A percentile compares a stretch with the other conserved stretches of the same genome.
Conservation (phyloP, 2,797 vertebrate species). For the Pangasius mekongensis region DNA sequence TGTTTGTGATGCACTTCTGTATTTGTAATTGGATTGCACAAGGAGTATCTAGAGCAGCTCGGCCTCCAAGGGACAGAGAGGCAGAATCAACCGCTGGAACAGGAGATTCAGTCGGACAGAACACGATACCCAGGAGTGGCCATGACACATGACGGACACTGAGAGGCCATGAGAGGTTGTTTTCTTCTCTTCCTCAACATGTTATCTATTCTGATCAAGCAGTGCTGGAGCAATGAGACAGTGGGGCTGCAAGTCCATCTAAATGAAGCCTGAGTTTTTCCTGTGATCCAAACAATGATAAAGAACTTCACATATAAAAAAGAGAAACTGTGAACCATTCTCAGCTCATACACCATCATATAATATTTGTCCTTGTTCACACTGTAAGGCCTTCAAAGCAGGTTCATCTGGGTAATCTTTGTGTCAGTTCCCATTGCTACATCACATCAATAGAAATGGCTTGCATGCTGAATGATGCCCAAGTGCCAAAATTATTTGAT, state of each 20-base stretch:
- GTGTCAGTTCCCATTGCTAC: not conserved
- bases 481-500: constrained; percentile 27
- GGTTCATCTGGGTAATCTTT: constrained; percentile 7
- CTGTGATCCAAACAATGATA: not conserved
- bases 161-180: constrained; percentile 59
- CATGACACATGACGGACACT: constrained; percentile 80
- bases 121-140: constrained; percentile 73
- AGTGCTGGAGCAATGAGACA: constrained; percentile 41
- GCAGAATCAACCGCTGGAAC: constrained; percentile 72
- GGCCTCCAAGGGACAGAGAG: constrained; percentile 76
- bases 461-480: constrained; percentile 10
- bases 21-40: constrained; percentile 61
- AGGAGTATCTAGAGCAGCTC: constrained; percentile 58
- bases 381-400: not conserved
- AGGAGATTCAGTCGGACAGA: constrained; percentile 79
- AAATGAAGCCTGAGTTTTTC: not conserved
- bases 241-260: constrained; percentile 10
- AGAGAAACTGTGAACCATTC: not conserved
- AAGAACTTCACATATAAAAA: not conserved
- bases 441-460: constrained; percentile 6
- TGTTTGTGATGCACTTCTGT: constrained; percentile 9
- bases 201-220: constrained; percentile 58
- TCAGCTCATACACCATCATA: not conserved
- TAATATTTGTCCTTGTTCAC: not conserved
- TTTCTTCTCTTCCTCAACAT: constrained; percentile 50